Conservation (phyloP, 2,888 invertebrate genomes). For the Patella pellucida region DNA sequence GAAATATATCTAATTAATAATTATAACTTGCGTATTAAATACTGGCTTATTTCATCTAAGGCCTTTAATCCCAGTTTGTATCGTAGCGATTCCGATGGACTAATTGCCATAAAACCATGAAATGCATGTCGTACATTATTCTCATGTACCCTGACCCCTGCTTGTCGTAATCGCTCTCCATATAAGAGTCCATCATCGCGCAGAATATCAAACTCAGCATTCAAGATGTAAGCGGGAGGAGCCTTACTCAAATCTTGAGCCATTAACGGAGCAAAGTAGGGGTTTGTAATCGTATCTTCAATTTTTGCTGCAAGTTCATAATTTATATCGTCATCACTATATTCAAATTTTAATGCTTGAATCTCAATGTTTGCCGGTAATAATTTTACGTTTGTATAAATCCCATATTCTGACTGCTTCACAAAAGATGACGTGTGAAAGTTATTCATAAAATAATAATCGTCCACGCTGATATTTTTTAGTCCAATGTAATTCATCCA, state of each 20-base stretch:
- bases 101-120: neutral
- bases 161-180: conserved; percentile 34
- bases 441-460: conserved; percentile 22
- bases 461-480: conserved; percentile 5
- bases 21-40: neutral
- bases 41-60: neutral
- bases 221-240: conserved; percentile 40
- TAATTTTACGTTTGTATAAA: neutral
- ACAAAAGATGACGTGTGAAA: conserved; percentile 28
- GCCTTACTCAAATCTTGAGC: conserved; percentile 36
- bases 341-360: neutral
- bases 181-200: conserved; percentile 44
- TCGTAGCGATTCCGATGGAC: neutral
- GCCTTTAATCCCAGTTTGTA: neutral
- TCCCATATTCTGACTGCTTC: conserved; percentile 24
- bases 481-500: conserved; percentile 37
- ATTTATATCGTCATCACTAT: conserved; percentile 9
- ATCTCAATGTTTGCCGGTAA: conserved; percentile 54
- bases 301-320: conserved; percentile 2
- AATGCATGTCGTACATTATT: conserved; percentile 1
- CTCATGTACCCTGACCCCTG: conserved; percentile 18
- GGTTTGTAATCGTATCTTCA: conserved; percentile 28
- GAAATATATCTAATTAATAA: no score
- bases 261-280: conserved; percentile 40
- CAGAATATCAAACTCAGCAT: conserved; percentile 41